phyloP scores from a whole-genome alignment of 2,888 invertebrate species.

The Fissipunctia ypsillon region DNA sequence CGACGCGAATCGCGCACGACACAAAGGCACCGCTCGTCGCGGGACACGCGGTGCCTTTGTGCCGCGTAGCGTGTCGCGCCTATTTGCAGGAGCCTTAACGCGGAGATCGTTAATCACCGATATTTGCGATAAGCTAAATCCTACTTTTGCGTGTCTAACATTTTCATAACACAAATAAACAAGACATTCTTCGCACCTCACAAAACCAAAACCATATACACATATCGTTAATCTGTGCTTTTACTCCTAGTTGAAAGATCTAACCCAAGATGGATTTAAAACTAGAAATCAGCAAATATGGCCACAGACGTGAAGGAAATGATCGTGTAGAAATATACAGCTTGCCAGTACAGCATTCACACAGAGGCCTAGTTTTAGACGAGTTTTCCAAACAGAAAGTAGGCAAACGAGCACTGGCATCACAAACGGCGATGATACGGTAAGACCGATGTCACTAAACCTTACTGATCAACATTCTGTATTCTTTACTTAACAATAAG shows the following conservation, averaged over 20 bases:
- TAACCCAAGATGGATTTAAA: conserved; percentile 46
- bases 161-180: conserved; percentile 26
- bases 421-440: conserved; percentile 72
- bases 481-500: conserved; percentile 4
- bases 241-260: conserved; percentile 37
- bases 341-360: conserved; percentile 77
- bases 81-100: too few species aligned
- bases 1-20: too few species aligned
- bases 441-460: conserved; percentile 66
- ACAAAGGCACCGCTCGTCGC: too few species aligned
- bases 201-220: background rate
- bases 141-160: conserved; percentile 9
- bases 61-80: too few species aligned
- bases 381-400: conserved; percentile 89
- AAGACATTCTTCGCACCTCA: background rate
- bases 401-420: conserved; percentile 79
- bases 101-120: background rate
- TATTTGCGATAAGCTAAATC: conserved; percentile 1
- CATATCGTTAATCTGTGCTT: conserved; percentile 11
- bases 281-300: conserved; percentile 60
- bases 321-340: conserved; percentile 81
- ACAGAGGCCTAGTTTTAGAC: conserved; percentile 84
- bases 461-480: conserved; percentile 45
- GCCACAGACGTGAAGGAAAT: conserved; percentile 61
- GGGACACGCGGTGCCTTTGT: too few species aligned